These are phyloP conservation scores for Mormoops blainvillei DNA, from an alignment of 2,113 vertebrate species.

Conservation along the genomic window DNA sequence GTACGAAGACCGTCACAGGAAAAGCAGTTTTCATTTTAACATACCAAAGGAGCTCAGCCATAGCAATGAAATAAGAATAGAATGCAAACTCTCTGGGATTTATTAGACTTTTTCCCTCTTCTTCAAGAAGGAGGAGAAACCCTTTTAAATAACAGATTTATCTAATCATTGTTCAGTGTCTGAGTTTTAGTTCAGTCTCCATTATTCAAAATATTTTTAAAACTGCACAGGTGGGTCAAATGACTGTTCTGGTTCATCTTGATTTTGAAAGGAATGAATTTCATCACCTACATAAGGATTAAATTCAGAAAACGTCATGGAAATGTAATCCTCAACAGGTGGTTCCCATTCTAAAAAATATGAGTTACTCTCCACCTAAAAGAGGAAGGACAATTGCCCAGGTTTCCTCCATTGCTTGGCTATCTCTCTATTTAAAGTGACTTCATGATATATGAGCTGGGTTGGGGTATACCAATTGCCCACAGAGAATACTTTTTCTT, in stretches of 20 bases:
- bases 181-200: conserved; percentile 68
- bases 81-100: conserved; percentile 70
- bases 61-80: conserved; percentile 50
- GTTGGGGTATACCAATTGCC: not conserved
- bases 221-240: conserved; percentile 76
- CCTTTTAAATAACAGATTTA: conserved; percentile 74
- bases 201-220: conserved; percentile 77
- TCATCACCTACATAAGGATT: conserved; percentile 77
- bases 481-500: not conserved
- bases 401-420: conserved; percentile 28
- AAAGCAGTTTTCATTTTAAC: conserved; percentile 59
- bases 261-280: conserved; percentile 75
- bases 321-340: conserved; percentile 74
- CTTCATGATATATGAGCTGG: conserved; percentile 26
- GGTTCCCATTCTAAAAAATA: conserved; percentile 71
- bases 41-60: conserved; percentile 61
- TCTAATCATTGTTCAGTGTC: conserved; percentile 71
- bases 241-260: conserved; percentile 74
- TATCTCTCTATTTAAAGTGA: conserved; percentile 42
- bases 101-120: conserved; percentile 57
- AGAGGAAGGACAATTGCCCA: conserved; percentile 52
- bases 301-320: conserved; percentile 75
- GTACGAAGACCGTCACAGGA: conserved; percentile 12
- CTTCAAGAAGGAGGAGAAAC: conserved; percentile 44
- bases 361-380: conserved; percentile 53